phyloP scores from a whole-genome alignment of 1,140 invertebrate genomes.

The Asbolus verrucosus region DNA sequence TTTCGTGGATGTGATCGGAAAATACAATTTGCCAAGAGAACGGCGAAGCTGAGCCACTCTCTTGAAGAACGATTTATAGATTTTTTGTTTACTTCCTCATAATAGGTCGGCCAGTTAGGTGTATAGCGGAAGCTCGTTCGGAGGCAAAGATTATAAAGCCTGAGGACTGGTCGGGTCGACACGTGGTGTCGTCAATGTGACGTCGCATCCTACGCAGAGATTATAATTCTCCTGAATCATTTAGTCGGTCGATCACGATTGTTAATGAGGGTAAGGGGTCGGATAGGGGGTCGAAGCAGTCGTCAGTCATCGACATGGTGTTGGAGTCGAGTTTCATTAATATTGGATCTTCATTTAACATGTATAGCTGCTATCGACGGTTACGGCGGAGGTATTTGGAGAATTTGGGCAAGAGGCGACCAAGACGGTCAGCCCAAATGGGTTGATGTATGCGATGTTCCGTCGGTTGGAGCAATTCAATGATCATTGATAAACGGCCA shows the following conservation, averaged over 20 bases:
- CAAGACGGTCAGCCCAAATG: conserved; percentile 7
- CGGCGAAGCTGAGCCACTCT: conserved; percentile 6
- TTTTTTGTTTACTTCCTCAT: conserved; percentile 32
- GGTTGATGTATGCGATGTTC: conserved; percentile 21
- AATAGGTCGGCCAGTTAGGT: conserved; percentile 1
- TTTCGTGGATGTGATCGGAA: conserved; percentile 1
- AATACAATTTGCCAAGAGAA: conserved; percentile 9
- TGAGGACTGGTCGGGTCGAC: conserved; percentile 16
- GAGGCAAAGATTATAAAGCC: background rate
- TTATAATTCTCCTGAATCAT: conserved; percentile 23
- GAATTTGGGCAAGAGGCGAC: background rate
- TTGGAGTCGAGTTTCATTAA: background rate
- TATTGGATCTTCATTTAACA: conserved; percentile 38
- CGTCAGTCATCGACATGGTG: conserved; percentile 11
- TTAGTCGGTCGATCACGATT: conserved; percentile 5
- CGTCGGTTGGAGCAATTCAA: conserved; percentile 5
- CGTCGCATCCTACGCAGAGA: conserved; percentile 4
- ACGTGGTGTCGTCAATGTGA: conserved; percentile 32
- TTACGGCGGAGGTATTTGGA: background rate
- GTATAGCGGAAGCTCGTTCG: no score
- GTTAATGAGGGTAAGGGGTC: conserved; percentile 11
- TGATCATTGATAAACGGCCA: conserved; percentile 5
- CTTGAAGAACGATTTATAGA: conserved; percentile 41
- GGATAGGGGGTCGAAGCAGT: background rate
- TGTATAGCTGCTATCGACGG: conserved; percentile 12